Evolutionary conservation across 2,113 vertebrate genomes (phyloP).

Genomic region (Podiceps cristatus): DNA sequence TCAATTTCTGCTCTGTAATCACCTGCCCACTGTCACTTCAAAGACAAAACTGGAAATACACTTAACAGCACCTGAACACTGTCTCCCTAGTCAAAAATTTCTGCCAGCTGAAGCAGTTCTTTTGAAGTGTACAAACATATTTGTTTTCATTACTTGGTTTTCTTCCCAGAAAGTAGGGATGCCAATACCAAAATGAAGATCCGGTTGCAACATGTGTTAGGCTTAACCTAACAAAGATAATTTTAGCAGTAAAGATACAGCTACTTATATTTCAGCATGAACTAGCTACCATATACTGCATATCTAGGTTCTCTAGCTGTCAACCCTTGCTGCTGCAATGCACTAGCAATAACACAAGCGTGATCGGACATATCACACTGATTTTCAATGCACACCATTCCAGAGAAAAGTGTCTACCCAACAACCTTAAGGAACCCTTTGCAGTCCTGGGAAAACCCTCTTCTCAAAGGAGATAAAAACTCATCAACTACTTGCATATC

Average conservation of each 20-base stretch:
- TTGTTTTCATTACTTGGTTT: constrained; percentile 30
- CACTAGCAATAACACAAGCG: not conserved
- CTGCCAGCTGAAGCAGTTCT: not conserved
- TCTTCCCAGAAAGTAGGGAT: not conserved
- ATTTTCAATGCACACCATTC: not conserved
- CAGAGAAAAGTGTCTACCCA: not conserved
- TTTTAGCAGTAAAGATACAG: constrained; percentile 33
- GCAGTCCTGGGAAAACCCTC: not conserved
- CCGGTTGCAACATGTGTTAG: constrained; percentile 10
- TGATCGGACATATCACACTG: not conserved
- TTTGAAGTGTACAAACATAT: not conserved
- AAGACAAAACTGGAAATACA: not conserved
- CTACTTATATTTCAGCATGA: constrained; percentile 14
- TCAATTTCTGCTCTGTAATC: not conserved
- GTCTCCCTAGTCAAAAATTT: not conserved
- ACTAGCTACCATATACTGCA: not conserved
- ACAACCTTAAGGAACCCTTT: not conserved
- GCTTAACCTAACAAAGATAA: constrained; percentile 14
- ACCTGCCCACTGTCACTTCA: not conserved
- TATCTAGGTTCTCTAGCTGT: not conserved
- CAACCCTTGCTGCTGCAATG: not conserved
- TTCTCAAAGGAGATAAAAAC: not conserved
- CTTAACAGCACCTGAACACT: not conserved
- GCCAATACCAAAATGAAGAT: constrained; percentile 6
- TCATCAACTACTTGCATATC: not conserved